Evolutionary conservation across 2,113 vertebrate genomes (phyloP).

Genomic region (Speoplatyrhinus poulsoni): DNA sequence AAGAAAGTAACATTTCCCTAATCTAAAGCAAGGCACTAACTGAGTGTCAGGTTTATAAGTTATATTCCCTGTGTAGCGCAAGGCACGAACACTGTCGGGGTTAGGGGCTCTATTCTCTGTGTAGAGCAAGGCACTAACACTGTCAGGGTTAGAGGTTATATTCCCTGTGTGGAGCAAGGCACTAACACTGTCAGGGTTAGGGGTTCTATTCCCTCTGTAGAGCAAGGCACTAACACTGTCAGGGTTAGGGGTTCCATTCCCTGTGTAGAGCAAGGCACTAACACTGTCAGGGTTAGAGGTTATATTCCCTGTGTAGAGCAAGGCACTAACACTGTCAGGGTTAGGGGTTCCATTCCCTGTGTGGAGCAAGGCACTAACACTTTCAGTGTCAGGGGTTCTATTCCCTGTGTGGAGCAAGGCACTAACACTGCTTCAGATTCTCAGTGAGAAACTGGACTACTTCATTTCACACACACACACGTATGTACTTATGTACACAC

Average conservation of each 20-base stretch:
- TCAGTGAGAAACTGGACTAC: too few species aligned
- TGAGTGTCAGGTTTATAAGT: background rate
- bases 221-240: background rate
- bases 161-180: too few species aligned
- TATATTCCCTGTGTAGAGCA: background rate
- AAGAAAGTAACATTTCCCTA: constrained; percentile 38
- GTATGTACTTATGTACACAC: too few species aligned
- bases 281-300: background rate
- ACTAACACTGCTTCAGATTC: too few species aligned
- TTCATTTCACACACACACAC: too few species aligned
- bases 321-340: background rate
- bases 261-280: background rate
- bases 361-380: too few species aligned
- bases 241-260: constrained; percentile 16
- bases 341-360: background rate
- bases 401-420: too few species aligned
- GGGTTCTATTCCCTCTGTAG: too few species aligned
- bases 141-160: too few species aligned
- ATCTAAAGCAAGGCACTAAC: background rate
- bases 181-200: too few species aligned
- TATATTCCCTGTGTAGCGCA: background rate
- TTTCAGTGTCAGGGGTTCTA: too few species aligned
- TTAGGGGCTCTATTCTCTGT: background rate
- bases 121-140: too few species aligned
- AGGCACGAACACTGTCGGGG: background rate